Percentiles rank a stretch among this genome's conserved stretches.
Conservation (phyloP, 2,113 vertebrate genomes). For the Prinia subflava region DNA sequence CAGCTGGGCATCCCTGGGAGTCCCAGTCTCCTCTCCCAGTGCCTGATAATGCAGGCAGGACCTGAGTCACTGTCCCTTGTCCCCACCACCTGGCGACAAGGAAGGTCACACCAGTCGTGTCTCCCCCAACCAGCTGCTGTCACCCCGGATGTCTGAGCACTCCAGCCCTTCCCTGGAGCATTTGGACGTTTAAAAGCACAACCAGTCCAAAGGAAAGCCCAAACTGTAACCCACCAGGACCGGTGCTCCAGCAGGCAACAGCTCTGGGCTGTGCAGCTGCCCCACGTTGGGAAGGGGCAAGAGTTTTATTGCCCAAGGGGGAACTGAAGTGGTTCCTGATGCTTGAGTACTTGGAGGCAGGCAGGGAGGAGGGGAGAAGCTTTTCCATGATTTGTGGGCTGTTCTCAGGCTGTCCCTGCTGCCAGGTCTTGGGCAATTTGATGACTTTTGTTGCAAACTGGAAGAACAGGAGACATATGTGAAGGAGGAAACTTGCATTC, state of each 20-base stretch:
- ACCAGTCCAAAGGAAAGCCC: neutral
- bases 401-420: constrained; percentile 26
- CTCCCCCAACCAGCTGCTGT: neutral
- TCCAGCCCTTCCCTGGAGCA: neutral
- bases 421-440: constrained; percentile 63
- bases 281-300: neutral
- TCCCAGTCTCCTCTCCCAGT: neutral
- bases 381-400: neutral
- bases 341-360: neutral
- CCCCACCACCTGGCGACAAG: neutral
- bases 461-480: constrained; percentile 63
- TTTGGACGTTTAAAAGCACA: neutral
- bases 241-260: fast-evolving
- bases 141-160: neutral
- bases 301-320: neutral
- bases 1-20: neutral
- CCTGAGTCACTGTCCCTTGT: neutral
- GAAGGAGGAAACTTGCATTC: constrained; percentile 69
- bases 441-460: constrained; percentile 56
- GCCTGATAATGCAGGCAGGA: neutral
- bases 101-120: neutral
- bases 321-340: constrained; percentile 10
- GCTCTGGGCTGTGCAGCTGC: neutral
- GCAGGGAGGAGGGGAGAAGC: constrained; percentile 34
- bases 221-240: neutral